Evolutionary conservation across 1,140 invertebrate species (phyloP), one percentile per base, ranked within the genome.

Genomic region (Drosophila arizonae): DNA sequence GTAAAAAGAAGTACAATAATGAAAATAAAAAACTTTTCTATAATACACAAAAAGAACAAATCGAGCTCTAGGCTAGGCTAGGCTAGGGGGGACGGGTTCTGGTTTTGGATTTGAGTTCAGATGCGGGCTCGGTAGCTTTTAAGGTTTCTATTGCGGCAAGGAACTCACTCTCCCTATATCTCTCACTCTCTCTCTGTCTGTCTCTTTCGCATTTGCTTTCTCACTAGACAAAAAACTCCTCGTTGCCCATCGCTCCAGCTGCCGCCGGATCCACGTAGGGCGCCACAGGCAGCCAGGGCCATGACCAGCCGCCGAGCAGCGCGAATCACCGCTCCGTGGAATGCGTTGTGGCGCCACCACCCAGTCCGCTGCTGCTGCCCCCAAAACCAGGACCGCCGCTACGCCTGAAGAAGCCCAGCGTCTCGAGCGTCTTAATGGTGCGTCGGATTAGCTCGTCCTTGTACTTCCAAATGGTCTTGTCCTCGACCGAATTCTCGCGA

Each of bases 401-500:
- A 13, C 84, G 85, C 17, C 81, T 76, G 70, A 97, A 96, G 91
- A 96, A 97, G 11, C 95, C 96, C 11, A 97, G 93, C 21, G 93
- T 94, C 41, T 93, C 94, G 24, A 97, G 92, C 2, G 96, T 95
- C 26, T 93, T 93, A 11, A 95, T 95, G 0, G 96, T 95, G 68
- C 95, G 92, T 2, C 93, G 90, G 52, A 97, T 93, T 1, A 98
- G 93, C 60, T 95, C 93, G 11, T 96, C 95, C 88, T 96, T 96
- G 92, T 95, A 97, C 74, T 95, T 94, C 97, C 97, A 98, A 61
- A 98, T 96, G 30, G 95, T 96, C 2, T 95, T 96, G 87, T 98
- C 97, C 81, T 96, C 93, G 15, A 97, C 94, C 24, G 96, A 96
- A 73, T 96, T 95, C 81, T 96, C 95, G 24, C 96, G 93, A 90